Base-by-base conservation (phyloP, 2,113 vertebrate genomes). In the Protobothrops mucrosquamatus region DNA sequence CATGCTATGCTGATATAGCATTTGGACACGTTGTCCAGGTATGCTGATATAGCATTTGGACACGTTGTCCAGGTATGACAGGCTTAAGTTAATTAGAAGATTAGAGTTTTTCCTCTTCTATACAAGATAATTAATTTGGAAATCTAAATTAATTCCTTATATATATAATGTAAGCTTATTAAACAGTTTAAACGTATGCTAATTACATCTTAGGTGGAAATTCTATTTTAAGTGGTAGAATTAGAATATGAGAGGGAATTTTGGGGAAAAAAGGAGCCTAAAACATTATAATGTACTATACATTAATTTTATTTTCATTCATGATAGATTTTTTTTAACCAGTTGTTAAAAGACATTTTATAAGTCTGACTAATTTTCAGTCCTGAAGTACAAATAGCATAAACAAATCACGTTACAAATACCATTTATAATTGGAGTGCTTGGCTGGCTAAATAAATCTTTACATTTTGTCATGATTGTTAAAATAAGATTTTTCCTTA, bases 211-310 rank as follows among this genome's bases (percentile, higher is more conserved):
- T 26, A 29, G 69, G 48, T 55, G 20, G n/a, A 55, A 91, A 61
- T 26, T 48, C 39, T 14, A 89, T 92, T 94, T 94, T 91, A 81
- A 74, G 55, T 64, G 54, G 81, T 15, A 26, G 57, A 46, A 61
- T 20, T 85, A 46, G 22, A 86, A 88, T 92, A 46, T 54, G 23
- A 11, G 24, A 90, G 91, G 14, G 46, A 20, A 34, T 57, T 94
- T 91, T 64, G 6, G 74, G 85, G 92, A 89, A 90, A n/a, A 51
- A 56, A 12, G 0, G 0, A 26, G 4, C 88, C 89, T 86, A 90
- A 11, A 94, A 92, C 26, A 3, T 85, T 26, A 91, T 14, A 24
- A 11, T 24, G 7, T 39, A n/a, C n/a, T 52, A 52, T 9, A 74
- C 4, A 34, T 74, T 54, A n/a, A 26, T 74, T 23, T 59, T 59